These are phyloP conservation scores for Nothocercus julius DNA, from an alignment of 2,113 vertebrate species.

Conservation along the genomic window DNA sequence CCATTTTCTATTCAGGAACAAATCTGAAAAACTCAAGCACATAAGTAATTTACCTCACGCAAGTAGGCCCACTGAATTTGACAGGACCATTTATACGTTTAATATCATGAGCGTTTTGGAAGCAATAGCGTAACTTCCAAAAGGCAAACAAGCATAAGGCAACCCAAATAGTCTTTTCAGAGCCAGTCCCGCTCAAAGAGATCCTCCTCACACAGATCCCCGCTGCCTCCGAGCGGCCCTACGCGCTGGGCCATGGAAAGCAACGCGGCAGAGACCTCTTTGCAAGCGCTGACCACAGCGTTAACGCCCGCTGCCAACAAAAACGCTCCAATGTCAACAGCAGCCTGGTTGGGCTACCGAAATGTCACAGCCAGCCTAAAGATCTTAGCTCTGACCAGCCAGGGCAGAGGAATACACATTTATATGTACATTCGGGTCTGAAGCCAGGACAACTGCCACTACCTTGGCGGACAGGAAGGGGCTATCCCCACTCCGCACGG, in stretches of 20 bases:
- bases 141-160: not conserved
- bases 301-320: not conserved
- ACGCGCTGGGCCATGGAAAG: not conserved
- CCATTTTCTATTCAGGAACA: not conserved
- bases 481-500: not conserved
- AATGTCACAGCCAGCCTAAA: not conserved
- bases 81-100: rapidly evolving
- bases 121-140: not conserved
- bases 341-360: not conserved
- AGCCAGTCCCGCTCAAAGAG: not conserved
- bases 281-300: not conserved
- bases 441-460: not conserved
- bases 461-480: not conserved
- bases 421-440: not conserved
- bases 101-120: not conserved
- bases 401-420: not conserved
- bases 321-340: not conserved
- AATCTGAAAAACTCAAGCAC: not conserved
- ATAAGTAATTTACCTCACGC: not conserved
- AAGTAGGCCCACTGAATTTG: not conserved
- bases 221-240: not conserved
- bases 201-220: not conserved
- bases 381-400: not conserved
- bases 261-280: not conserved
- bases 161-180: not conserved